A percentile compares a stretch with the other conserved stretches of the same genome.
Conservation (phyloP, 2,113 vertebrate species). For the Cisticola juncidis region DNA sequence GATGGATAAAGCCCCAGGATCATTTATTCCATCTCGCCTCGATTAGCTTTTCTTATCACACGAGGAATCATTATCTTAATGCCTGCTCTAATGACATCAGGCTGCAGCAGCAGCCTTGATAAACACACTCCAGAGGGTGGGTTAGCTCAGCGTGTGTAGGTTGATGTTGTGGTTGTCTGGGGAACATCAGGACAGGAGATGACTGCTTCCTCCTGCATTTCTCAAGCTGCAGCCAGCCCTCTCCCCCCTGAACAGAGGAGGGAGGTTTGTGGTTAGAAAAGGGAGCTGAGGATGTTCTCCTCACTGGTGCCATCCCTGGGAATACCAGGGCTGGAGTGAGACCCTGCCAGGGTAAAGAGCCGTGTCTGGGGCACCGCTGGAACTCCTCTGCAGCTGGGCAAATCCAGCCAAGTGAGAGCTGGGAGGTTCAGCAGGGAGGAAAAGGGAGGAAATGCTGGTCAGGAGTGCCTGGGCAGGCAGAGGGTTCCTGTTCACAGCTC, state of each 20-base stretch:
- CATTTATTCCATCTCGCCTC: not conserved
- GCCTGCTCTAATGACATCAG: not conserved
- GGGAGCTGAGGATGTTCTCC: not conserved
- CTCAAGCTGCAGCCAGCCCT: not conserved
- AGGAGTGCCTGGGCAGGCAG: not conserved
- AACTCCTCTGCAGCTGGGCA: not conserved
- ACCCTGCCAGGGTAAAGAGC: not conserved
- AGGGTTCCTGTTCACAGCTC: not conserved
- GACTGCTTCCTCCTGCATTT: not conserved
- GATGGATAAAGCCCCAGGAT: not conserved
- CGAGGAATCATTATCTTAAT: not conserved
- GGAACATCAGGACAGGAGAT: not conserved
- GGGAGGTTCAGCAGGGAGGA: not conserved
- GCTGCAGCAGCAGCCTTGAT: not conserved
- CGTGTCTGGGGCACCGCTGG: not conserved
- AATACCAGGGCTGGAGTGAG: not conserved
- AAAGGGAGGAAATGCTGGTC: not conserved
- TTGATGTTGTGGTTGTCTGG: not conserved
- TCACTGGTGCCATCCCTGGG: not conserved
- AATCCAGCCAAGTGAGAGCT: accelerated
- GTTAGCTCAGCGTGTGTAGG: not conserved
- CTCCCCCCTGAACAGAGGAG: not conserved
- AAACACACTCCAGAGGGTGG: not conserved
- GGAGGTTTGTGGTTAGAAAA: not conserved
- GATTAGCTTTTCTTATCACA: conserved; percentile 21